Conservation (phyloP, 53 echinoderm and acorn worm species). For the Stichopus horrens region DNA sequence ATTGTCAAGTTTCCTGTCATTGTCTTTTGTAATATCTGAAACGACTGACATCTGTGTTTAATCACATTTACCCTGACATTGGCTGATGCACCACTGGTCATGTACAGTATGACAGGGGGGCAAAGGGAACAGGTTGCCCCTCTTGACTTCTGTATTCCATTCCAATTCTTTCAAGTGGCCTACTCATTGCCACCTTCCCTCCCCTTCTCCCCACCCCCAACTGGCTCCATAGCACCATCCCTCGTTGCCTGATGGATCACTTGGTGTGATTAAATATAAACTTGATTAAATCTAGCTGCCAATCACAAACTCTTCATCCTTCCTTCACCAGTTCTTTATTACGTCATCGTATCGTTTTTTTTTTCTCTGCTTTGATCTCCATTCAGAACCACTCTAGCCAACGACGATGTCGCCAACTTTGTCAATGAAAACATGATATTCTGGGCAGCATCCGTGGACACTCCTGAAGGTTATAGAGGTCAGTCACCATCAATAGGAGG, state of each 20-base stretch:
- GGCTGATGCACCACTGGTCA: too few species aligned
- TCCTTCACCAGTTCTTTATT: neutral
- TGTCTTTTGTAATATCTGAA: neutral
- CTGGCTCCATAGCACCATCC: neutral
- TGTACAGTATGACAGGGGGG: too few species aligned
- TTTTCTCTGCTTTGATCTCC: neutral
- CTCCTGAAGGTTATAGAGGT: slow-evolving; percentile 99
- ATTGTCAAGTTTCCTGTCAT: neutral
- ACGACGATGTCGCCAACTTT: slow-evolving; percentile 73
- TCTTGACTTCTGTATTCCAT: too few species aligned
- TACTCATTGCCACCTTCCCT: neutral
- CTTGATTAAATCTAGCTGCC: too few species aligned
- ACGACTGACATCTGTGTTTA: too few species aligned
- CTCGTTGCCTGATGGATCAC: too few species aligned
- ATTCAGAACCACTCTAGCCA: slow-evolving; percentile 81
- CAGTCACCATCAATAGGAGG: neutral
- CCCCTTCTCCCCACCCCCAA: neutral
- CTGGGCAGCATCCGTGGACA: slow-evolving; percentile 84
- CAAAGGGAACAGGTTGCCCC: too few species aligned
- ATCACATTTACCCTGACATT: too few species aligned
- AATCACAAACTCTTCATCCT: neutral
- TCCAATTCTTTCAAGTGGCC: neutral
- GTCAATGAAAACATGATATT: slow-evolving; percentile 88
- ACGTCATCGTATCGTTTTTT: neutral
- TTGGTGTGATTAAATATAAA: too few species aligned